Evolutionary conservation across 2,113 vertebrate genomes (phyloP), one percentile per base, ranked within the genome.

Genomic region (Beaufortia kweichowensis): DNA sequence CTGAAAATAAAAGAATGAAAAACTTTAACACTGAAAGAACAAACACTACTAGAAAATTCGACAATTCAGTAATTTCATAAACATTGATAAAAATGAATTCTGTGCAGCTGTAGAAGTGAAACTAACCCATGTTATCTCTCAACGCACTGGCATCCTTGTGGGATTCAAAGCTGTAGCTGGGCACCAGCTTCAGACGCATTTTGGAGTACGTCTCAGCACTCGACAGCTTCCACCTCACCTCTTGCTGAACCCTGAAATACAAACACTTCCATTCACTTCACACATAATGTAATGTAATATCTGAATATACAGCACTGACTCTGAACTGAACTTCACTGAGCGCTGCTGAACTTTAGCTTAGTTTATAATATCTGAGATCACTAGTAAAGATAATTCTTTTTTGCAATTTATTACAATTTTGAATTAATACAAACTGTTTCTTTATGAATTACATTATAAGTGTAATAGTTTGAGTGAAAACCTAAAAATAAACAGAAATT

Each of bases 141-240:
- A 94, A 91, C n/a, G 97, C 97, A 0, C 97, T 98, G 85, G 97
- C 96, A 77, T 99, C 97, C 35, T 66, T 50, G 82, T 99, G 95
- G 1, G 91, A 79, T 82, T 96, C 95, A 0, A 95, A 95, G 81
- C 91, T 91, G 82, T 95, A 91, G 88, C 98, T 97, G 80, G 96
- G 96, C n/a, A 98, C 95, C 65, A 99, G 90, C 85, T 98, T 98
- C 66, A 98, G 89, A 28, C 97, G 92, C 97, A 98, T 99, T 56
- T 96, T 91, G 0, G 97, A 98, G 82, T 98, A 98, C 0, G 96
- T 99, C 89, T 99, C 97, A 0, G 94, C 95, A 0, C 83, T 93
- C 0, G 97, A 98, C 64, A 98, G 78, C 79, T 95, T 98, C 94
- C 94, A 95, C 64, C 85, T 94, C 10, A 94, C 90, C 72, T 91